Evolutionary conservation across 2,797 vertebrate species (phyloP).

Genomic region (Myiothlypis coronata): DNA sequence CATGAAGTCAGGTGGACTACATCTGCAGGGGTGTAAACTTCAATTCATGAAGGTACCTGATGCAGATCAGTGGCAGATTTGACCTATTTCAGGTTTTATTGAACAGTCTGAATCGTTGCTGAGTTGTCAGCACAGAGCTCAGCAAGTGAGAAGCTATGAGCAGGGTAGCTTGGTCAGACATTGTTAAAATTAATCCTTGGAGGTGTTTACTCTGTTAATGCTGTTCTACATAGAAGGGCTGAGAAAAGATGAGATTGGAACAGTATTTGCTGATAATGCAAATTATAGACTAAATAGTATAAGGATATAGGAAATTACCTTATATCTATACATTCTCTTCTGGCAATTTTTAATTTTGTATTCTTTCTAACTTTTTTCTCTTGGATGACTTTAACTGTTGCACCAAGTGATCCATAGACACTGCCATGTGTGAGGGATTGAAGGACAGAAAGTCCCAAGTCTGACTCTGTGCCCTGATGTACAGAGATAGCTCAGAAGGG

Average conservation of each 20-base stretch:
- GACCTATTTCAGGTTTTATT: background rate
- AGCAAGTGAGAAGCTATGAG: background rate
- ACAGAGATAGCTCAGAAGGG: background rate
- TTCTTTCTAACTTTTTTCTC: background rate
- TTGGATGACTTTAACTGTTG: background rate
- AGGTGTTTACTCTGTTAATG: background rate
- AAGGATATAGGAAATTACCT: background rate
- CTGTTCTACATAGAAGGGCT: background rate
- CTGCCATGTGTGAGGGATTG: accelerated
- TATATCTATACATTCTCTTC: background rate
- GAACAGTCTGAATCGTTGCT: background rate
- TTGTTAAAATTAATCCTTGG: background rate
- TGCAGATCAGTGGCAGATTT: background rate
- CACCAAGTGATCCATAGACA: background rate
- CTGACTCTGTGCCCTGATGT: background rate
- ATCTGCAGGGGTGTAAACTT: background rate
- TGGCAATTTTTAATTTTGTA: background rate
- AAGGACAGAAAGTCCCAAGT: background rate
- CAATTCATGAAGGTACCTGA: background rate
- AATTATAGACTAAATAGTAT: background rate
- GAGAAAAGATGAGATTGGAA: background rate
- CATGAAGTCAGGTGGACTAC: background rate
- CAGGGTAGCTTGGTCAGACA: background rate
- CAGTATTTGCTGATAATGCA: background rate
- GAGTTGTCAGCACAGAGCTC: background rate